Evolutionary conservation across 2,113 vertebrate genomes (phyloP).

Genomic region (Oncorhynchus tshawytscha): DNA sequence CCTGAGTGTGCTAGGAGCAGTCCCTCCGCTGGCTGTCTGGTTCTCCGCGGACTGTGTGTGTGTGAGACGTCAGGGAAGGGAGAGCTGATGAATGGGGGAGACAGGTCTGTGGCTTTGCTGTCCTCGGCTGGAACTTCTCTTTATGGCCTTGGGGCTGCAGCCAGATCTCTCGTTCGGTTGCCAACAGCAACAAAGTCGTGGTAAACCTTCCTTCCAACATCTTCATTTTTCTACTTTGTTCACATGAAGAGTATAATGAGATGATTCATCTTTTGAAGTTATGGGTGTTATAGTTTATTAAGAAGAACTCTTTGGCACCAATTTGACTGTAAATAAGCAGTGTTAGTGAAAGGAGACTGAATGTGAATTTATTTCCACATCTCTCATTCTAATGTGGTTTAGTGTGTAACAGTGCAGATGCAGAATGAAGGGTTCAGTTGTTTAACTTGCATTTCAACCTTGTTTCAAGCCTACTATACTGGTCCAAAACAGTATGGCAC

Average conservation of each 20-base stretch:
- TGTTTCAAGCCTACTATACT: too few relatives aligned
- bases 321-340: conserved; percentile 46
- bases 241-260: conserved; percentile 14
- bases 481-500: too few relatives aligned
- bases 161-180: conserved; percentile 57
- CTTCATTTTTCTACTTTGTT: conserved; percentile 30
- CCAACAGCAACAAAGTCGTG: conserved; percentile 55
- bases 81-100: conserved; percentile 59
- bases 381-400: too few relatives aligned
- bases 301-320: conserved; percentile 12
- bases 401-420: too few relatives aligned
- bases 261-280: conserved; percentile 2
- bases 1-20: conserved; percentile 55
- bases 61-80: conserved; percentile 18
- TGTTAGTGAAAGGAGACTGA: not conserved
- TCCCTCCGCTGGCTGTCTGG: conserved; percentile 39
- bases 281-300: conserved; percentile 4
- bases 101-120: conserved; percentile 58
- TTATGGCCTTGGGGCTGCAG: conserved; percentile 57
- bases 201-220: conserved; percentile 31
- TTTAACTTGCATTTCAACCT: too few relatives aligned
- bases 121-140: conserved; percentile 51
- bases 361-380: too few relatives aligned
- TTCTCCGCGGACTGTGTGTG: conserved; percentile 43
- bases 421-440: too few relatives aligned